A percentile compares a stretch with the other conserved stretches of the same genome.
These are phyloP conservation scores for Xestoiulus laeticollis DNA, from an alignment of 2,888 invertebrate species.

Conservation along the genomic window DNA sequence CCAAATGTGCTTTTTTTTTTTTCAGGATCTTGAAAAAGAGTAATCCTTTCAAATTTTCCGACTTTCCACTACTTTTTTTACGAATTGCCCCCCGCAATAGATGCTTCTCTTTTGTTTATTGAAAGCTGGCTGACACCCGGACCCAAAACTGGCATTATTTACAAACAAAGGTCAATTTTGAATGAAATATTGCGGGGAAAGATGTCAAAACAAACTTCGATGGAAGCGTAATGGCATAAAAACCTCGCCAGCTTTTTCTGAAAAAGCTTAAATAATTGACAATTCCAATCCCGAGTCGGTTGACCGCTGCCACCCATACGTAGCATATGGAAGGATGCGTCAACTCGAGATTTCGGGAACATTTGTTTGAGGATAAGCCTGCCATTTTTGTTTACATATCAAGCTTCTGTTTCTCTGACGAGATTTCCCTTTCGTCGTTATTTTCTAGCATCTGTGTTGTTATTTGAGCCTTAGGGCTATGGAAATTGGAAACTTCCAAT, in stretches of 20 bases:
- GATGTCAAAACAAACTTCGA: neutral
- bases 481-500: neutral
- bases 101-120: constrained; percentile 16
- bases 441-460: neutral
- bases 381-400: neutral
- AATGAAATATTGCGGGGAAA: constrained; percentile 1
- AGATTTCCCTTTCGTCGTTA: neutral
- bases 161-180: constrained; percentile 41
- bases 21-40: neutral
- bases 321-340: neutral
- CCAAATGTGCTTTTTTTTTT: neutral
- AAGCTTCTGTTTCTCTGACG: neutral
- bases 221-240: constrained; percentile 4
- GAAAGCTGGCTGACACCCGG: neutral
- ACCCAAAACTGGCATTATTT: neutral
- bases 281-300: neutral
- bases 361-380: neutral
- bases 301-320: neutral
- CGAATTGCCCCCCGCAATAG: neutral
- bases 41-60: neutral
- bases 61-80: neutral
- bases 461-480: neutral
- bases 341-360: neutral
- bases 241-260: neutral
- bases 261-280: neutral